Evolutionary conservation across 2,797 vertebrate species (phyloP), one percentile per base, ranked within the genome.

Genomic region (Benthosema pterotum): DNA sequence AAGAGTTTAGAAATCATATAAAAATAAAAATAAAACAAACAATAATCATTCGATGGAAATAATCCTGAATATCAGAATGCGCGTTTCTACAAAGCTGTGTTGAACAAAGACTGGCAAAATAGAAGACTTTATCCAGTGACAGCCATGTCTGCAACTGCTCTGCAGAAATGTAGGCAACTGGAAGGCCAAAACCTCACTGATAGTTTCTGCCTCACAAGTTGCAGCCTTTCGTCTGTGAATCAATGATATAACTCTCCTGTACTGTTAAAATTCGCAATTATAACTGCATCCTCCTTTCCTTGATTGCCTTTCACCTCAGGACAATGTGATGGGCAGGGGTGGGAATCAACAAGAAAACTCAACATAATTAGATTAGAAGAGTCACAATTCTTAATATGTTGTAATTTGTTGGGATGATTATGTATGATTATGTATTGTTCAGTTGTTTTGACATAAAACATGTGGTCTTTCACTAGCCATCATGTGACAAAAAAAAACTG

Each of bases 31-130:
- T n/a, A 82, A 57, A 38, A 63, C 61, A 86, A 83, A 72, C 85
- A 79, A 84, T 74, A 82, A 74, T 74, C 73, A 72, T 67, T 51
- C 58, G 81, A 84, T 65, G 69, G 68, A 89, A 81, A 82, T 69
- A 71, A 84, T 76, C 69, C 77, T 69, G 77, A 63, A 79, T 65
- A 76, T 69, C 71, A 71, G 69, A 74, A 79, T 65, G 77, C 72
- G 75, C 75, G 79, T 43, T 77, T 69, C 63, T 67, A 70, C 3
- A 63, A 71, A 42, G 46, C 28, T 11, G 12, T 12, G 57, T 51
- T 14, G 32, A 11, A 15, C 22, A 25, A 25, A 25, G 22, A 25
- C 3, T 48, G 28, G 22, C 47, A 64, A 63, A 16, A 56, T 77
- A 80, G 67, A 72, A 57, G 66, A 65, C 66, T 52, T 65, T 42